Evolutionary conservation across 2,797 vertebrate genomes (phyloP).

Genomic region (Etheostoma nigrum): DNA sequence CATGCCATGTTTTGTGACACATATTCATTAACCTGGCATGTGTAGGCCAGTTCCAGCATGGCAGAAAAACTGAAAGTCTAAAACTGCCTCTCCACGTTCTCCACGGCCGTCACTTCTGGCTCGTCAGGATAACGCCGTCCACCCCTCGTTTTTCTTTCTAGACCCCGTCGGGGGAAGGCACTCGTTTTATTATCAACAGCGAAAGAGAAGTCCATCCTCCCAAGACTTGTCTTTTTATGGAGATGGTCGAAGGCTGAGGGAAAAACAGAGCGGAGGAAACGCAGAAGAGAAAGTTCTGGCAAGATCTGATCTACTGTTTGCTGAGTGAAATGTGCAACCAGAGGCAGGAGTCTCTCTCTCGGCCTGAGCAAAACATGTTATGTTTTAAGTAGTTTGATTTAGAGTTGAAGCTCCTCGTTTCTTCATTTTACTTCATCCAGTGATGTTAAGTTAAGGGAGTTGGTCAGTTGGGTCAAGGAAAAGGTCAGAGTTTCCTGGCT

Average conservation of each 20-base stretch:
- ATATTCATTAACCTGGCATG: conserved; percentile 13
- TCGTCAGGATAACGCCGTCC: conserved; percentile 60
- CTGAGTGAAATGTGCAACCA: conserved; percentile 39
- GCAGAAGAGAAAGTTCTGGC: conserved; percentile 62
- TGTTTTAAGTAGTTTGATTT: conserved; percentile 59
- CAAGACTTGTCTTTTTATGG: conserved; percentile 82
- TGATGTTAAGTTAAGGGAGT: conserved; percentile 33
- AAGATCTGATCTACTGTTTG: conserved; percentile 43
- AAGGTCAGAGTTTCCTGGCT: conserved; percentile 42
- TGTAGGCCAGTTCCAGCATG: neutral
- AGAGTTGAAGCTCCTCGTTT: conserved; percentile 24
- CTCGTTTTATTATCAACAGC: conserved; percentile 81
- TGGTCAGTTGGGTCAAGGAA: conserved; percentile 42
- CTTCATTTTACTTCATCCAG: conserved; percentile 40
- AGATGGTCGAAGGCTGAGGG: conserved; percentile 56
- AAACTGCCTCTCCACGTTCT: conserved; percentile 27
- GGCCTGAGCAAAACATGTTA: conserved; percentile 45
- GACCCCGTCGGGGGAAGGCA: conserved; percentile 56
- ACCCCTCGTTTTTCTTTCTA: conserved; percentile 52
- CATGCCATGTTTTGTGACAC: conserved; percentile 17
- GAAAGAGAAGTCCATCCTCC: conserved; percentile 68
- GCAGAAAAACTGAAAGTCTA: conserved; percentile 26
- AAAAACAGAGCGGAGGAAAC: conserved; percentile 46
- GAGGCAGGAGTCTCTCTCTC: conserved; percentile 26
- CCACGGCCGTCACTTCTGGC: conserved; percentile 53